A percentile compares a stretch with the other conserved stretches of the same genome.
Conservation (phyloP, 2,797 vertebrate genomes). For the Bryconaethiops microstoma region DNA sequence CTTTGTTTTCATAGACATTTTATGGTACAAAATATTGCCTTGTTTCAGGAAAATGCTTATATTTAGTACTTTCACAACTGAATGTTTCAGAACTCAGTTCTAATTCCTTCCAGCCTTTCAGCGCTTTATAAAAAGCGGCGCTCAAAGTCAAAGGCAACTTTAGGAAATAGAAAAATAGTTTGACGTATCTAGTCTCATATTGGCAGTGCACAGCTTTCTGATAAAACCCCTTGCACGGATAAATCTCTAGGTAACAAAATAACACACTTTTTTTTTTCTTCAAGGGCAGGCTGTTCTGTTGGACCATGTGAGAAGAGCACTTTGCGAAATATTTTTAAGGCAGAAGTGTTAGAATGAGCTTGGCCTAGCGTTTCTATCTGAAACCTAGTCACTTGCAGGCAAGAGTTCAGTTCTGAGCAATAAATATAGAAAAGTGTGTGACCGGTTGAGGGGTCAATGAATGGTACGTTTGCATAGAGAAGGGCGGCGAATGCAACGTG, state of each 20-base stretch:
- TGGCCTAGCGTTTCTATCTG: background rate
- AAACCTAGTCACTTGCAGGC: conserved; percentile 26
- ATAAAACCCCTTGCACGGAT: conserved; percentile 81
- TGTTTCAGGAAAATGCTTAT: conserved; percentile 23
- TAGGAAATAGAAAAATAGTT: conserved; percentile 81
- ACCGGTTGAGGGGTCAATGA: background rate
- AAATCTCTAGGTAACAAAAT: conserved; percentile 59
- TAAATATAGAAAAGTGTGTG: conserved; percentile 46
- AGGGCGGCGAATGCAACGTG: conserved; percentile 58
- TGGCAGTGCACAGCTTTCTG: conserved; percentile 90
- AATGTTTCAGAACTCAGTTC: conserved; percentile 84
- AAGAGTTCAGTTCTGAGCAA: conserved; percentile 32
- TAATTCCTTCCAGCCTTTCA: conserved; percentile 90
- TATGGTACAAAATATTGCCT: conserved; percentile 51
- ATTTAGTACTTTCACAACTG: conserved; percentile 69
- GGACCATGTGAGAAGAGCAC: conserved; percentile 45
- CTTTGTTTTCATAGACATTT: conserved; percentile 58
- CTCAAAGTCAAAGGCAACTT: conserved; percentile 78
- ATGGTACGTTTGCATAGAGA: conserved; percentile 73
- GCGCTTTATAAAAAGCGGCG: conserved; percentile 80
- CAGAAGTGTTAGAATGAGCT: conserved; percentile 53
- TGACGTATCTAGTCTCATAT: conserved; percentile 67
- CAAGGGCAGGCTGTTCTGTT: conserved; percentile 50
- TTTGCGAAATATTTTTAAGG: conserved; percentile 52
- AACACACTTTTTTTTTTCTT: conserved; percentile 35